A percentile compares a stretch with the other conserved stretches of the same genome.
These are phyloP conservation scores for Aldrovandia affinis DNA, from an alignment of 2,797 vertebrate genomes.

Conservation along the genomic window DNA sequence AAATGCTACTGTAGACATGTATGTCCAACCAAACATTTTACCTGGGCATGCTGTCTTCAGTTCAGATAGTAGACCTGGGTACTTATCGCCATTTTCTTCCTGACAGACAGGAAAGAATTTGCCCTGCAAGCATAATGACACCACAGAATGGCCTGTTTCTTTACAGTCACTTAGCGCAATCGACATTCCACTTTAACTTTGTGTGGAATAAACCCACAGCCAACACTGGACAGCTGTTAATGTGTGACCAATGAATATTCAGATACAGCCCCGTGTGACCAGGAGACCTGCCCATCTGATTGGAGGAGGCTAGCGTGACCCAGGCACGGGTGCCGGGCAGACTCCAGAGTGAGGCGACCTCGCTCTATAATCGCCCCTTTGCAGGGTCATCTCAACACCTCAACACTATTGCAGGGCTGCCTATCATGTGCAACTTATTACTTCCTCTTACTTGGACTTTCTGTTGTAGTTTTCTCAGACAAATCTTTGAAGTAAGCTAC, in stretches of 20 bases:
- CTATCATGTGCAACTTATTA: not conserved
- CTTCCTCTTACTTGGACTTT: not conserved
- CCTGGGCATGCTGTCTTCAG: not conserved
- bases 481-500: no score
- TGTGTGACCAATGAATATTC: conserved; percentile 4
- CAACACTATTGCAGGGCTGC: not conserved
- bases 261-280: not conserved
- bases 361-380: not conserved
- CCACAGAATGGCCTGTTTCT: not conserved
- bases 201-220: not conserved
- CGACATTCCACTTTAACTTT: not conserved
- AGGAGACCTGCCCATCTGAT: not conserved
- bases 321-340: not conserved
- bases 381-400: not conserved
- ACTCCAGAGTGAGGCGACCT: not conserved
- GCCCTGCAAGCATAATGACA: not conserved
- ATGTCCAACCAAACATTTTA: not conserved
- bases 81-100: not conserved
- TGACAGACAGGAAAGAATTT: not conserved
- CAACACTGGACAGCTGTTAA: not conserved
- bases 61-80: not conserved
- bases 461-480: not conserved
- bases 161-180: conserved; percentile 8
- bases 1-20: not conserved
- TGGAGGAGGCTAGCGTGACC: not conserved